Base-by-base conservation (phyloP, 2,888 invertebrate species). In the Spatulosminthurus flaviceps region DNA sequence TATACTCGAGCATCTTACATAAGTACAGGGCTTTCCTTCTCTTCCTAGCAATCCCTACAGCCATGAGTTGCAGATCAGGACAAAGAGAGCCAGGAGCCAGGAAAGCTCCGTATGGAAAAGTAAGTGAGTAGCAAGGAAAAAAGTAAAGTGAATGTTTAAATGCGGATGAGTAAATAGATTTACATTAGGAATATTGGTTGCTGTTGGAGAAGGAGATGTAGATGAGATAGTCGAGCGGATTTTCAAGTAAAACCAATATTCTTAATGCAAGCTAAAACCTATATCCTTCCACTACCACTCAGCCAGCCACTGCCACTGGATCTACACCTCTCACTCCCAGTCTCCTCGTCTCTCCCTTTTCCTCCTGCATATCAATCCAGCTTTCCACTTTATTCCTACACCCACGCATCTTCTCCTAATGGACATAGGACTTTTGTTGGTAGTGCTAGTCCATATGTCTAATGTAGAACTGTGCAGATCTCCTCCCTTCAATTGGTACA, bases 141-240 rank as follows among this genome's bases (percentile, higher is more conserved):
- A 67, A 61, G 76, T n/a, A 34, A 70, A 42, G 42, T 41, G 28
- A 67, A 76, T 67, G 66, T 76, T 76, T 76, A 76, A 76, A 67
- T 76, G 76, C 28, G 76, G 67, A 76, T 76, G 41, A 76, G 76
- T 76, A 76, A 76, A 76, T 76, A 76, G 76, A 76, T 76, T 67
- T 76, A 34, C 76, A 76, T 76, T 76, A 76, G 76, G 43, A 76
- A 74, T 74, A 74, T 74, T 74, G 60, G 75, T 34, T 66, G 29
- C n/a, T 70, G 21, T 41, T 29, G 21, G 70, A 41, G 21, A 41
- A 42, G 22, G 24, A 70, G 70, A 73, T 73, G 73, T 73, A 73
- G 73, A 73, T 73, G 73, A 73, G 73, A 26, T 72, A 26, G 22
- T 72, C 22, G 41, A 34, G 22, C 22, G 41, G 22, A 34, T 34